phyloP scores from a whole-genome alignment of 2,888 invertebrate species.

The Plagodis pulveraria region DNA sequence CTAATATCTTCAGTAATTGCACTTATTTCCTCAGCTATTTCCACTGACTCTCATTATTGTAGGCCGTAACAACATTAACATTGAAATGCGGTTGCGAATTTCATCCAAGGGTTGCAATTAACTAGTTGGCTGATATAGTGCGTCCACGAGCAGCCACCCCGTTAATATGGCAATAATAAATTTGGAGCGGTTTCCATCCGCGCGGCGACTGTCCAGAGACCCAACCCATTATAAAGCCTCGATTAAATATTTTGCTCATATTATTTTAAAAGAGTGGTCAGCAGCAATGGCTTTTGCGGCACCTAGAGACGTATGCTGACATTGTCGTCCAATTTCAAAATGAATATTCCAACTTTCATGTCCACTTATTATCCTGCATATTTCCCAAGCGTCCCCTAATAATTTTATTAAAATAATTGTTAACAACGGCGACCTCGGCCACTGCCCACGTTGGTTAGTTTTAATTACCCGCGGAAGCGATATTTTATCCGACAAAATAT shows the following conservation, averaged over 20 bases:
- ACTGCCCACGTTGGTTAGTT: constrained; percentile 63
- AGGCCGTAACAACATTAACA: constrained; percentile 73
- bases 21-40: constrained; percentile 48
- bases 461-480: constrained; percentile 71
- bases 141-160: constrained; percentile 57
- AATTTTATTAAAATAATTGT: constrained; percentile 69
- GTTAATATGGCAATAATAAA: constrained; percentile 82
- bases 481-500: constrained; percentile 68
- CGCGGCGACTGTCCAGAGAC: constrained; percentile 53
- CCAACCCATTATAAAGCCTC: constrained; percentile 63
- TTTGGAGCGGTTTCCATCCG: constrained; percentile 70
- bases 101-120: constrained; percentile 78
- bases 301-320: constrained; percentile 37
- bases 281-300: constrained; percentile 24
- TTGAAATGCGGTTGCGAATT: constrained; percentile 77
- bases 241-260: constrained; percentile 62
- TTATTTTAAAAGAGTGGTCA: constrained; percentile 50
- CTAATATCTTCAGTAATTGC: neutral
- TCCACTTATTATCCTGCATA: constrained; percentile 53
- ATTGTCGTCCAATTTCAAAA: constrained; percentile 43
- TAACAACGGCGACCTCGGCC: constrained; percentile 55
- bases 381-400: constrained; percentile 65
- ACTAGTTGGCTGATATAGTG: constrained; percentile 76
- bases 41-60: constrained; percentile 69
- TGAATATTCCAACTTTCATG: constrained; percentile 51